Base-by-base conservation (phyloP, 1,140 invertebrate genomes). In the Mya arenaria region DNA sequence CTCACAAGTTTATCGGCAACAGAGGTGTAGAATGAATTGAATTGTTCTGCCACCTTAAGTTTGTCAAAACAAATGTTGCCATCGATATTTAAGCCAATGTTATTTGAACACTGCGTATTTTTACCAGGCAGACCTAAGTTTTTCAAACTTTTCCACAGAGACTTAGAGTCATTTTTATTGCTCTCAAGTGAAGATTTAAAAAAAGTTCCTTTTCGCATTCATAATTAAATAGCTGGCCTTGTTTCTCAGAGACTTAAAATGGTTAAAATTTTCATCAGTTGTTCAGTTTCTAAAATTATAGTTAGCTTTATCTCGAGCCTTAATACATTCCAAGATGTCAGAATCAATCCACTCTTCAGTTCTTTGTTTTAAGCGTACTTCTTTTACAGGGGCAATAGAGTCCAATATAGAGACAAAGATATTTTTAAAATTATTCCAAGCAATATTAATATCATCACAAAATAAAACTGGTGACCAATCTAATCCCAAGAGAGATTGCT, bases 101-200 rank as follows among this genome's bases (percentile, higher is more conserved):
- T 68, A 28, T 41, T 39, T 15, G 32, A 15, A 56, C 41, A 56
- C 41, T 56, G 63, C 4, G 37, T 30, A 36, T 75, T 75, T 36
- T 75, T 75, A 62, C 56, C 62, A 32, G 73, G 73, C 36, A 75
- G 19, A 17, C 56, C 73, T 25, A 75, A 23, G 23, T 15, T 39
- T 65, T 75, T 75, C 19, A 75, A 19, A 30, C n/a, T n/a, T 75
- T 75, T 75, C 58, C 73, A 75, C 23, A 75, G 41, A 62, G 36
- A 41, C 34, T 75, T 62, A 41, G 73, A 74, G 39, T 75, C 58
- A 75, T 62, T 63, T 63, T 52, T 75, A 39, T 75, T 62, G 17
- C 63, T 10, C 32, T 75, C 73, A 30, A 75, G n/a, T 23, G n/a
- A 28, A n/a, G n/a, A 44, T 34, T 28, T 25, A 28, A 30, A 75